These are phyloP conservation scores for Venturia canescens DNA, from an alignment of 1,140 invertebrate species.

Conservation along the genomic window DNA sequence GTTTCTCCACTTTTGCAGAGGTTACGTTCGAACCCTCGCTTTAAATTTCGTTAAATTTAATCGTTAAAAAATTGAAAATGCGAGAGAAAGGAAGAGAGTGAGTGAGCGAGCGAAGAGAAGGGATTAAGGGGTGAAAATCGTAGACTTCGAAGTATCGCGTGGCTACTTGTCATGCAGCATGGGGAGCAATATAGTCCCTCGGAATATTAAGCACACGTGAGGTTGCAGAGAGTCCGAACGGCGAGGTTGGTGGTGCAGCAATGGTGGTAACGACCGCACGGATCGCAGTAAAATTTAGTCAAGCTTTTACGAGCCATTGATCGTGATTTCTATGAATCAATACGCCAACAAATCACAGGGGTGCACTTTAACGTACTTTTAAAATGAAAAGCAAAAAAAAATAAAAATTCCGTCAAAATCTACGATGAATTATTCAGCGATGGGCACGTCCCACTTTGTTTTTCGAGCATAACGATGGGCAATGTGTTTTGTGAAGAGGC, in stretches of 20 bases:
- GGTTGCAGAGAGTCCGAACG: neutral
- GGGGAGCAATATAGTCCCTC: neutral
- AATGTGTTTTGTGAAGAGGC: neutral
- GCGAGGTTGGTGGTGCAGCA: neutral
- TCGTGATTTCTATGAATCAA: neutral
- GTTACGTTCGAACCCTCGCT: too few species aligned
- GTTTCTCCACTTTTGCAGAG: too few species aligned
- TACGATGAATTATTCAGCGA: neutral
- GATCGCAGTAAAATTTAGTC: neutral
- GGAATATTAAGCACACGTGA: constrained; percentile 53
- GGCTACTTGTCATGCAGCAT: constrained; percentile 3
- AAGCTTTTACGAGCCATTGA: neutral
- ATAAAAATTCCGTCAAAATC: neutral
- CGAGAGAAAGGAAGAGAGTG: neutral
- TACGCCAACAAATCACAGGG: neutral
- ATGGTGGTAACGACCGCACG: neutral
- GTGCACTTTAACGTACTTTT: too few species aligned
- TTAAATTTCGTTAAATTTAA: too few species aligned
- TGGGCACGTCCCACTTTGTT: too few species aligned
- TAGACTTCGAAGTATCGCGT: neutral
- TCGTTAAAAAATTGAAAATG: too few species aligned
- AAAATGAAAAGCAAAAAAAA: neutral
- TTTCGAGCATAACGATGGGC: neutral
- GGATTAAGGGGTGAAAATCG: too few species aligned
- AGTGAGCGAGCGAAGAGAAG: neutral